Evolutionary conservation across 53 echinoderm and acorn worm species (phyloP).

Genomic region (Paelopatides confundens): DNA sequence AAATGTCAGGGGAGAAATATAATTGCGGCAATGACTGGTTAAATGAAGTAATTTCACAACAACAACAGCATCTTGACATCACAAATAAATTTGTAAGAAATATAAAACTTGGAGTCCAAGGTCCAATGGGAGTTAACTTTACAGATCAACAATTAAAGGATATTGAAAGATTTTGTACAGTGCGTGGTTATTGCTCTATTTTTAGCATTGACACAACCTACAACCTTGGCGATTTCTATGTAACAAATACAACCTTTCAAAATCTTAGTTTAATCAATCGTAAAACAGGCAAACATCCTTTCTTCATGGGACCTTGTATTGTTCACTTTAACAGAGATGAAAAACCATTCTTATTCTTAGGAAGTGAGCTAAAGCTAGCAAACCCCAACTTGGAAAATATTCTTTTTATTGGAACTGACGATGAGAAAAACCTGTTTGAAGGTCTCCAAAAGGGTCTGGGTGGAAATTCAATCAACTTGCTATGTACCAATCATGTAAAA

Average conservation of each 20-base stretch:
- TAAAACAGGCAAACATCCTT: background rate
- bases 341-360: background rate
- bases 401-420: conserved; percentile 13
- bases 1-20: background rate
- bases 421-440: conserved; percentile 13
- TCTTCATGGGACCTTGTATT: background rate
- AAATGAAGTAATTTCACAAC: conserved; percentile 4
- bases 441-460: background rate
- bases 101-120: background rate
- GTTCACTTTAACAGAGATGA: conserved; percentile 17
- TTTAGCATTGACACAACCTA: conserved; percentile 7
- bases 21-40: conserved; percentile 6
- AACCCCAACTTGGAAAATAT: background rate
- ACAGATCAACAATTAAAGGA: conserved; percentile 5
- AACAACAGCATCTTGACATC: background rate
- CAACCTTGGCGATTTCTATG: conserved; percentile 36
- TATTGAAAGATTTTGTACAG: conserved; percentile 21
- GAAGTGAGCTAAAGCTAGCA: background rate
- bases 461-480: background rate
- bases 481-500: conserved; percentile 19
- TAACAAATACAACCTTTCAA: background rate
- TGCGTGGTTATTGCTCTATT: background rate
- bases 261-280: background rate
- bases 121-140: conserved; percentile 16
- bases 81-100: conserved; percentile 5